phyloP scores from a whole-genome alignment of 2,888 invertebrate genomes.

The Lathronympha strigana region DNA sequence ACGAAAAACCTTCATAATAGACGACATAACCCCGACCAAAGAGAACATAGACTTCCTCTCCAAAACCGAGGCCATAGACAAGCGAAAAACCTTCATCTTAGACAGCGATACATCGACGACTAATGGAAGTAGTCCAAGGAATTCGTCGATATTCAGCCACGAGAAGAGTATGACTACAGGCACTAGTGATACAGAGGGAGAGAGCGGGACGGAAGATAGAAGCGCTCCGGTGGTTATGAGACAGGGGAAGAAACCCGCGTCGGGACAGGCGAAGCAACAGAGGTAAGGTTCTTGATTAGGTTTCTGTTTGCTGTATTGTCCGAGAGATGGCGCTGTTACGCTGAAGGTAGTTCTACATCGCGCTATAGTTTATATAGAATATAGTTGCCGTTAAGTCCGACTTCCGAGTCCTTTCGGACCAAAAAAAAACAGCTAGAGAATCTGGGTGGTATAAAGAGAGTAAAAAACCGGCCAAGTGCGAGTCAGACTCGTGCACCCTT shows the following conservation, averaged over 20 bases:
- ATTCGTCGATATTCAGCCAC: conserved; percentile 77
- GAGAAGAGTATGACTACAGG: conserved; percentile 70
- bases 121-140: conserved; percentile 77
- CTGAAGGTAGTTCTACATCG: not conserved
- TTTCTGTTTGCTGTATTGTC: not conserved
- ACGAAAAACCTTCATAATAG: conserved; percentile 72
- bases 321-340: not conserved
- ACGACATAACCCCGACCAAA: conserved; percentile 73
- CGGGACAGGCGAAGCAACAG: conserved; percentile 66
- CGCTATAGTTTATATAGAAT: not conserved
- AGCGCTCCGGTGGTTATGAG: conserved; percentile 72
- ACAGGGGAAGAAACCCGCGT: conserved; percentile 58
- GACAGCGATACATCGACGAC: conserved; percentile 80
- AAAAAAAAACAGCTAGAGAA: too few species aligned
- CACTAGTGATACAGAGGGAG: conserved; percentile 75
- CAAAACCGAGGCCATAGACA: conserved; percentile 64
- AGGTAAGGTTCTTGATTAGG: conserved; percentile 53
- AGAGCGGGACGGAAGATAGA: conserved; percentile 69
- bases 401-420: too few species aligned
- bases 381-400: too few species aligned
- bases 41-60: conserved; percentile 70
- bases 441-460: too few species aligned
- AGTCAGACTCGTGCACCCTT: too few species aligned
- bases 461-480: too few species aligned
- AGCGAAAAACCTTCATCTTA: conserved; percentile 75